Conservation (phyloP, 2,888 invertebrate species). For the Chelonus formosanus region DNA sequence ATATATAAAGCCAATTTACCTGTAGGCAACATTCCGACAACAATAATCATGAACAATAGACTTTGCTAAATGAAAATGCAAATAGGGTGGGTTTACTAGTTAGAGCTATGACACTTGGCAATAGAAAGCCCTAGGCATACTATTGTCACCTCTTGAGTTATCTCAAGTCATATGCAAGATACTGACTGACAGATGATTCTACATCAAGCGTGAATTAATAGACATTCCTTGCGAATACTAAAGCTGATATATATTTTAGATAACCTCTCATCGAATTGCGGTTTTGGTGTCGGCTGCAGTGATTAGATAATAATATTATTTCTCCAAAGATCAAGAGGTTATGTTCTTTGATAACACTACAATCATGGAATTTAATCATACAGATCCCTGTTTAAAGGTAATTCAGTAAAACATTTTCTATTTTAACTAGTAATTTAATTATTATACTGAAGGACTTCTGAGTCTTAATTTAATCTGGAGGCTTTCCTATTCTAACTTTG, state of each 20-base stretch:
- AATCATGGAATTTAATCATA: too few relatives aligned
- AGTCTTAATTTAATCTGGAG: too few relatives aligned
- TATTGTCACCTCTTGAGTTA: constrained; percentile 25
- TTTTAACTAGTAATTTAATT: too few relatives aligned
- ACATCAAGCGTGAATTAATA: constrained; percentile 25
- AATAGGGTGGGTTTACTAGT: constrained; percentile 44
- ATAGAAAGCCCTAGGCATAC: constrained; percentile 5
- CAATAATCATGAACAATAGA: constrained; percentile 55
- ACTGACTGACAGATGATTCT: constrained; percentile 22
- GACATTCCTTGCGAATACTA: constrained; percentile 13
- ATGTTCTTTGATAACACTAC: too few relatives aligned
- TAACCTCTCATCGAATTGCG: too few relatives aligned
- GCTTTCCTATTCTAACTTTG: background rate
- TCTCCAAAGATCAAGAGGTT: too few relatives aligned
- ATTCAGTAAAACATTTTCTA: too few relatives aligned
- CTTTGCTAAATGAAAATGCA: constrained; percentile 52
- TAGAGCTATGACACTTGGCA: constrained; percentile 8
- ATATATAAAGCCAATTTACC: constrained; percentile 18
- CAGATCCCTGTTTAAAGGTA: too few relatives aligned
- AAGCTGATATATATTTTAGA: too few relatives aligned
- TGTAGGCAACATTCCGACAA: constrained; percentile 37
- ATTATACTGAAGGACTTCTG: too few relatives aligned
- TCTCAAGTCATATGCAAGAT: constrained; percentile 7
- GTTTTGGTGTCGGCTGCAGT: too few relatives aligned
- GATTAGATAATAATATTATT: too few relatives aligned